These are phyloP conservation scores for Malurus cyaneus DNA, from an alignment of 2,113 vertebrate genomes.

Conservation along the genomic window DNA sequence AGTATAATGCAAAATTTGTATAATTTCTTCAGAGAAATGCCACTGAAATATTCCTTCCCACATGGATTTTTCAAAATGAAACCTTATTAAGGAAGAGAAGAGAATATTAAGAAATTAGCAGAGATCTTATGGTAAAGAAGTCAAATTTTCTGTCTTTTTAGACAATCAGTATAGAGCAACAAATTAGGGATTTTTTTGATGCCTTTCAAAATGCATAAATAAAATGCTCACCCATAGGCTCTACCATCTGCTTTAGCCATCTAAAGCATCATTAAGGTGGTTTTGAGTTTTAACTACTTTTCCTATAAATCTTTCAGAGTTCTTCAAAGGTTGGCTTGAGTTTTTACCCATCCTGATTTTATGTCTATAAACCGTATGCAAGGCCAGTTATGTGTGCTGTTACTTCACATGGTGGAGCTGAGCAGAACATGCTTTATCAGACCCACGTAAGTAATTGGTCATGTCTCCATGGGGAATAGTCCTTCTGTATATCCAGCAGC, in stretches of 20 bases:
- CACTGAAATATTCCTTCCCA: neutral
- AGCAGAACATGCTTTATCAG: neutral
- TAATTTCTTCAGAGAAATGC: neutral
- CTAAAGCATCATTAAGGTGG: neutral
- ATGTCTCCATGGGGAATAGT: neutral
- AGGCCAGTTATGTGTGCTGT: neutral
- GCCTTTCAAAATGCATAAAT: neutral
- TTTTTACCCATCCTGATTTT: neutral
- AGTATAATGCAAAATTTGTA: neutral
- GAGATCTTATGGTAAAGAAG: neutral
- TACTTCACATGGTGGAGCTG: neutral
- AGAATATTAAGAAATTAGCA: neutral
- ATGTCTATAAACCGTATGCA: neutral
- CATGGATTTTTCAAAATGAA: neutral
- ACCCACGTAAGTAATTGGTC: too few species aligned
- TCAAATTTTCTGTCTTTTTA: neutral
- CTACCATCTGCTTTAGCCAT: neutral
- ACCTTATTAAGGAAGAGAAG: neutral
- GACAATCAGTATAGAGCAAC: neutral
- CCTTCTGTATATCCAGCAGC: neutral
- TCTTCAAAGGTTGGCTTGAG: neutral
- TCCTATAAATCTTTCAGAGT: neutral
- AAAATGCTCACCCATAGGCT: neutral
- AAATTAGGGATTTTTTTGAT: neutral
- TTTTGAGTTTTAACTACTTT: neutral